Conservation (phyloP, 2,113 vertebrate genomes). For the Phaethornis superciliosus region DNA sequence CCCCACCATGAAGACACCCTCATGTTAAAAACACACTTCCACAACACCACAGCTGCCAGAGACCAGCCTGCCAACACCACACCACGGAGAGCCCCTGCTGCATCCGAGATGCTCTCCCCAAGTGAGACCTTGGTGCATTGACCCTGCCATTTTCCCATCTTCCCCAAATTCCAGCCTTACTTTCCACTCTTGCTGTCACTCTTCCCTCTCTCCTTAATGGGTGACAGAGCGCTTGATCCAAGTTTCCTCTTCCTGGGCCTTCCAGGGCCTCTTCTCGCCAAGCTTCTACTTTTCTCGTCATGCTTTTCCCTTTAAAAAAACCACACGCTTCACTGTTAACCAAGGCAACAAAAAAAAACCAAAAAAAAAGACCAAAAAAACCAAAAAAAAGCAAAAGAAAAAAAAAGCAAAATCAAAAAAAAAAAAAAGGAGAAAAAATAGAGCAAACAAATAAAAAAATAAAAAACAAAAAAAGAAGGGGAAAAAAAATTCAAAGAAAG, state of each 20-base stretch:
- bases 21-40: not conserved
- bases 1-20: not conserved
- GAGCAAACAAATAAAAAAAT: slow-evolving; percentile 35
- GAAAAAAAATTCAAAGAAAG: slow-evolving; percentile 46
- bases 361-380: not conserved
- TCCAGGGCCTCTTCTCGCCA: slow-evolving; percentile 91
- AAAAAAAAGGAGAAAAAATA: not conserved
- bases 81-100: not conserved
- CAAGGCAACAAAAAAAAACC: slow-evolving; percentile 36
- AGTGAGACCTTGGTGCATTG: not conserved
- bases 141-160: slow-evolving; percentile 35
- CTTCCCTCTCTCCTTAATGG: slow-evolving; percentile 86
- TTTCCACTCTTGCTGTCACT: slow-evolving; percentile 88
- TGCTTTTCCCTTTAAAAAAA: slow-evolving; percentile 88
- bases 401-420: slow-evolving; percentile 6
- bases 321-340: slow-evolving; percentile 81
- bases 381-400: not conserved
- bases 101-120: slow-evolving; percentile 17
- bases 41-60: not conserved
- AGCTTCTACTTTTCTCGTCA: slow-evolving; percentile 92
- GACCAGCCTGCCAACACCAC: not conserved
- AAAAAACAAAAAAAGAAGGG: not conserved
- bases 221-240: slow-evolving; percentile 80
- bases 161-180: slow-evolving; percentile 84
- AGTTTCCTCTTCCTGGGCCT: slow-evolving; percentile 96